These are phyloP conservation scores for Onthophagus sagittarius DNA, from an alignment of 2,888 invertebrate species.

Conservation along the genomic window DNA sequence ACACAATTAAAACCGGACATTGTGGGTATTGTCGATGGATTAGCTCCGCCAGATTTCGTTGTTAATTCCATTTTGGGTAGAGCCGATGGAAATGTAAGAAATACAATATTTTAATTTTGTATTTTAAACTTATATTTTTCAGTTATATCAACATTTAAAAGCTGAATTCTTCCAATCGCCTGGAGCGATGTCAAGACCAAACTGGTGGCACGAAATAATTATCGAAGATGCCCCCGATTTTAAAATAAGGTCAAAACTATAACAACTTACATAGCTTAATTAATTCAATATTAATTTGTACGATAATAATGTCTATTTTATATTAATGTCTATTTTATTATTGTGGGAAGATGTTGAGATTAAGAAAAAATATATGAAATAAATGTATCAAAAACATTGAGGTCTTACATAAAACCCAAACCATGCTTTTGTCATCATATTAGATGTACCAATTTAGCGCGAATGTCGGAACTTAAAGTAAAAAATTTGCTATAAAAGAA, in stretches of 20 bases:
- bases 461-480: no score
- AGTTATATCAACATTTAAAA: conserved; percentile 73
- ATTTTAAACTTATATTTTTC: conserved; percentile 23
- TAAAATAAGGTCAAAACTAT: conserved; percentile 34
- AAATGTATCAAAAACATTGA: no score
- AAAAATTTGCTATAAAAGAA: no score
- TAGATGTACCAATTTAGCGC: no score
- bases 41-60: conserved; percentile 87
- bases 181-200: conserved; percentile 65
- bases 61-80: conserved; percentile 81
- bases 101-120: not conserved
- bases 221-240: conserved; percentile 40
- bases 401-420: no score
- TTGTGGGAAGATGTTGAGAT: conserved; percentile 14
- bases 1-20: conserved; percentile 67
- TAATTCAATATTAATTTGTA: conserved; percentile 16
- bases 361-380: not conserved
- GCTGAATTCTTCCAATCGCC: conserved; percentile 66
- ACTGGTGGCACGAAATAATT: conserved; percentile 68
- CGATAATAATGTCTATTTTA: conserved; percentile 19
- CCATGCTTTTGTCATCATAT: no score
- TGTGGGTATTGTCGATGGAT: conserved; percentile 75
- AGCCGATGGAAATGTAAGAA: conserved; percentile 75
- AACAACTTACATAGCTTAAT: conserved; percentile 20
- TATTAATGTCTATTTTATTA: conserved; percentile 24